Conservation (phyloP, 2,113 vertebrate genomes). For the Mungos mungo region DNA sequence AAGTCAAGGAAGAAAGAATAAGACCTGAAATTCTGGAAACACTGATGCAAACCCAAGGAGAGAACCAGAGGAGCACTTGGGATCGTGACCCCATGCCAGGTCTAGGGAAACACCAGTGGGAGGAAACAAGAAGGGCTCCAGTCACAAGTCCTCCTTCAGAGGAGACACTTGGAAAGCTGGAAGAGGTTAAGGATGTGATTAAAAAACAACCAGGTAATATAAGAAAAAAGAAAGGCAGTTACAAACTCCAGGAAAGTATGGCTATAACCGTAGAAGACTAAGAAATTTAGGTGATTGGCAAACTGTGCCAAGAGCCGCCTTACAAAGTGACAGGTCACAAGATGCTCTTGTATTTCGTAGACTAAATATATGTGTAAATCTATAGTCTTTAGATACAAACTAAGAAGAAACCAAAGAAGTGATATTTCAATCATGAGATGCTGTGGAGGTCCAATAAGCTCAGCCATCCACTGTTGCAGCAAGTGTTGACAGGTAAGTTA, state of each 20-base stretch:
- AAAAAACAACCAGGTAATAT: not conserved
- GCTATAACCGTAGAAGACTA: not conserved
- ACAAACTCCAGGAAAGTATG: not conserved
- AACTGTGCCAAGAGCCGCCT: not conserved
- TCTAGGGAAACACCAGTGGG: not conserved
- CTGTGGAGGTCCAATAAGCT: rapidly evolving
- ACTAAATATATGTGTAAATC: not conserved
- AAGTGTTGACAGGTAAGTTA: rapidly evolving
- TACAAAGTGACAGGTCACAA: not conserved
- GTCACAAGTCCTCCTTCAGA: not conserved
- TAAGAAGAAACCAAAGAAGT: not conserved
- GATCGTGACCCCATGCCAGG: not conserved
- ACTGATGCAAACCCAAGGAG: not conserved
- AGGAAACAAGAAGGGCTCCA: not conserved
- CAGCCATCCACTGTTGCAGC: not conserved
- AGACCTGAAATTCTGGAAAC: not conserved
- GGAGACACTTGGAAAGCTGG: not conserved
- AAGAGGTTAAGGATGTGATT: not conserved
- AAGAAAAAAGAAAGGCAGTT: not conserved
- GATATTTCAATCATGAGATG: rapidly evolving
- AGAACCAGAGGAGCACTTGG: rapidly evolving
- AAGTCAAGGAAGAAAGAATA: not conserved
- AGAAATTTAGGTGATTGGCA: not conserved
- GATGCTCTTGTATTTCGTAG: not conserved
- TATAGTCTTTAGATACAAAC: not conserved